phyloP scores from a whole-genome alignment of 2,113 vertebrate genomes.

The Cromileptes altivelis region DNA sequence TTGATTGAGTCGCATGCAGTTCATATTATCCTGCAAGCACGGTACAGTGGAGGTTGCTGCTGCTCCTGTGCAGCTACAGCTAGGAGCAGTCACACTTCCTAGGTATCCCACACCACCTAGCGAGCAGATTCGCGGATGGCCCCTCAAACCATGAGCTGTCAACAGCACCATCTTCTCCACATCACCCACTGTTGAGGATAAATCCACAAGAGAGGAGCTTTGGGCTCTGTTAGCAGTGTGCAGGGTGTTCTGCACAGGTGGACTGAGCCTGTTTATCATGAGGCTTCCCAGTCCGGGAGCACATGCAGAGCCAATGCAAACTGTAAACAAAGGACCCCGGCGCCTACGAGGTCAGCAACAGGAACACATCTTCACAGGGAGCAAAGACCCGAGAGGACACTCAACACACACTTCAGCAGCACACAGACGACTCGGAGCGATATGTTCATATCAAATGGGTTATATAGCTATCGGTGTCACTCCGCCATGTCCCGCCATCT shows the following conservation, averaged over 20 bases:
- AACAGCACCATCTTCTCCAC: constrained; percentile 37
- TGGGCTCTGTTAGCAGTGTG: constrained; percentile 10
- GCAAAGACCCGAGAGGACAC: not conserved
- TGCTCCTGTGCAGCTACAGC: constrained; percentile 37
- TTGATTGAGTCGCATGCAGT: not conserved
- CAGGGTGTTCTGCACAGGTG: constrained; percentile 11
- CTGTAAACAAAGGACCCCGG: constrained; percentile 74
- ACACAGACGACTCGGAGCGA: not conserved
- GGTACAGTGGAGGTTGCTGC: not conserved
- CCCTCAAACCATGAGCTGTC: constrained; percentile 42
- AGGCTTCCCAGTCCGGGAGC: not conserved
- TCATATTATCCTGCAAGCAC: not conserved
- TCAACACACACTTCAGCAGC: not conserved
- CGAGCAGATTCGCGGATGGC: constrained; percentile 44
- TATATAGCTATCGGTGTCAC: constrained; percentile 69
- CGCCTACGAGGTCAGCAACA: constrained; percentile 11
- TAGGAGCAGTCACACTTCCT: constrained; percentile 40
- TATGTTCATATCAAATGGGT: constrained; percentile 33
- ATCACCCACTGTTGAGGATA: not conserved
- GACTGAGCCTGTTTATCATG: not conserved
- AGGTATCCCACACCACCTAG: constrained; percentile 76
- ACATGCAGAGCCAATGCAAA: constrained; percentile 39
- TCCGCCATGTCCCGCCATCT: constrained; percentile 96
- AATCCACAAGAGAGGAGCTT: not conserved
- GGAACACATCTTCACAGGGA: not conserved